A percentile compares a stretch with the other conserved stretches of the same genome.
phyloP scores from a whole-genome alignment of 2,113 vertebrate species.

The Ailuropoda melanoleuca region DNA sequence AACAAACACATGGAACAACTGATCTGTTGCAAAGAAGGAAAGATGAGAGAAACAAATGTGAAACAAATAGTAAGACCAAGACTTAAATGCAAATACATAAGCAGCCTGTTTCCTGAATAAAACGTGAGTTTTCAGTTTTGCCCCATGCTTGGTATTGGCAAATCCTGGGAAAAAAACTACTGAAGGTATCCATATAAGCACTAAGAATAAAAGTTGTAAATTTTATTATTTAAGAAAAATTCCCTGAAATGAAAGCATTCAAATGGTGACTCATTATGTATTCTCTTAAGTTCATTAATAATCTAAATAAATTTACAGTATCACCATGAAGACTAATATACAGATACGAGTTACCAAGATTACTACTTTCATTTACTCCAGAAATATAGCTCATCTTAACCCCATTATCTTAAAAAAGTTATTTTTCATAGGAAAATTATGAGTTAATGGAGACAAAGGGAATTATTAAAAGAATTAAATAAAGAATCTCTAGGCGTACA shows the following conservation, averaged over 20 bases:
- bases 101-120: not conserved
- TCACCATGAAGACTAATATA: constrained; percentile 38
- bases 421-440: constrained; percentile 48
- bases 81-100: not conserved
- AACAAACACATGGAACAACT: not conserved
- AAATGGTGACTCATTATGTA: not conserved
- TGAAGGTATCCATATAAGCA: not conserved
- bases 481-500: not conserved
- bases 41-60: not conserved
- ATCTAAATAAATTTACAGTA: constrained; percentile 57
- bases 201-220: not conserved
- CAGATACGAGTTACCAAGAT: constrained; percentile 68
- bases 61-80: not conserved
- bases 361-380: constrained; percentile 56
- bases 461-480: constrained; percentile 35
- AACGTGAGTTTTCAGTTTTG: not conserved
- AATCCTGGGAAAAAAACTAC: not conserved
- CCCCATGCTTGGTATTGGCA: not conserved
- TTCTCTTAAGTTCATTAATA: constrained; percentile 56
- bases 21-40: not conserved
- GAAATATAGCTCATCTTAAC: constrained; percentile 67
- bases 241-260: not conserved
- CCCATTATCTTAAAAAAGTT: not conserved
- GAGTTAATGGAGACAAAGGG: constrained; percentile 31
- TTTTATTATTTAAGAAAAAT: not conserved